A percentile compares a stretch with the other conserved stretches of the same genome.
Evolutionary conservation across 1,140 invertebrate genomes (phyloP).

Genomic region (Solenopsis invicta): DNA sequence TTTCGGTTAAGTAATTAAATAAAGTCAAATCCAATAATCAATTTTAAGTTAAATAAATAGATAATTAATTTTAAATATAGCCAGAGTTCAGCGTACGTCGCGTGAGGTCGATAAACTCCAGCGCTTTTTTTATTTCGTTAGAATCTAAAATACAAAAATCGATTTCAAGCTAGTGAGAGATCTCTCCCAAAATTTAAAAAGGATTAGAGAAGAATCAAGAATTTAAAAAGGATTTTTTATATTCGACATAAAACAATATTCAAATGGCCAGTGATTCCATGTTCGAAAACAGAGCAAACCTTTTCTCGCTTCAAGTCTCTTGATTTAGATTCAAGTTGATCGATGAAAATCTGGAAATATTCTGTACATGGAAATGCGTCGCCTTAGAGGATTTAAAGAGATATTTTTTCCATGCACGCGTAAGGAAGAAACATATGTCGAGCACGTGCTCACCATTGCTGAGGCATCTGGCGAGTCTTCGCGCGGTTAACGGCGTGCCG

Average conservation of each 20-base stretch:
- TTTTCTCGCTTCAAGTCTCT: neutral
- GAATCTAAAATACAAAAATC: constrained; percentile 20
- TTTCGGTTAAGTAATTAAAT: constrained; percentile 14
- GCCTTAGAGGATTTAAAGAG: neutral
- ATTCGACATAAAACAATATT: neutral
- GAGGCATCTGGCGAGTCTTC: constrained; percentile 86
- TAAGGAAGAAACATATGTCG: neutral
- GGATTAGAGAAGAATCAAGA: neutral
- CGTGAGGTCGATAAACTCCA: neutral
- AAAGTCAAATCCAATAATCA: constrained; percentile 24
- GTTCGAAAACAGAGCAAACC: neutral
- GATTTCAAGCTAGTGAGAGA: neutral
- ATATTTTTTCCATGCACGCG: neutral
- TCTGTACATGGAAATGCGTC: neutral
- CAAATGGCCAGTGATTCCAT: neutral
- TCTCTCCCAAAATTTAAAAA: neutral
- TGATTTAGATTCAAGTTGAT: neutral
- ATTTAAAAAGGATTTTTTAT: constrained; percentile 3
- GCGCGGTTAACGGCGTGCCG: constrained; percentile 88
- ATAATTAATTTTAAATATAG: constrained; percentile 27
- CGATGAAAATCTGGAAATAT: neutral
- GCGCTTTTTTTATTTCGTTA: neutral
- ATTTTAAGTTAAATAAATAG: constrained; percentile 20
- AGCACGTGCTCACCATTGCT: constrained; percentile 82
- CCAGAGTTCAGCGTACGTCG: neutral